phyloP scores from a whole-genome alignment of 2,797 vertebrate species.

The Phrynocephalus forsythii region DNA sequence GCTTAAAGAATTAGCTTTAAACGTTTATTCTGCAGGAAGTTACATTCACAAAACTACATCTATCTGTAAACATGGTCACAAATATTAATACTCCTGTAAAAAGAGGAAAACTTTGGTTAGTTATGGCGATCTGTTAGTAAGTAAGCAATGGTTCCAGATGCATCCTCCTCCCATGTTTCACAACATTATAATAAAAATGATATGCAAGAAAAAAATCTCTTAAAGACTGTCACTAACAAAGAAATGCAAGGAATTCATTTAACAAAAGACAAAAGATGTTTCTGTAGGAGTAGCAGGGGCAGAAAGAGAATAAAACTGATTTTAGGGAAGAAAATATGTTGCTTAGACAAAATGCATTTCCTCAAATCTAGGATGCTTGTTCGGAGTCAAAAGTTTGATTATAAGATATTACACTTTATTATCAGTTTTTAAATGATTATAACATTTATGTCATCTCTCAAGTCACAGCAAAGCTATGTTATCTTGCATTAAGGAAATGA shows the following conservation, averaged over 20 bases:
- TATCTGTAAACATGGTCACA: no score
- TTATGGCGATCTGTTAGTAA: background rate
- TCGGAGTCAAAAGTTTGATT: background rate
- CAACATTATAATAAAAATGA: constrained; percentile 4
- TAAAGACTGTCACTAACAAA: constrained; percentile 13
- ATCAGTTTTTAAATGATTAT: constrained; percentile 43
- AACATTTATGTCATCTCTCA: constrained; percentile 38
- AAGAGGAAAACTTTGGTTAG: background rate
- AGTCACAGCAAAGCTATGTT: constrained; percentile 53
- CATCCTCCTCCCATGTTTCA: background rate
- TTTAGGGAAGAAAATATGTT: no score
- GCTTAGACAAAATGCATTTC: constrained; percentile 44
- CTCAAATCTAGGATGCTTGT: background rate
- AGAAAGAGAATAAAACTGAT: background rate
- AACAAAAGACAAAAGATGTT: background rate
- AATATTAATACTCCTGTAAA: background rate
- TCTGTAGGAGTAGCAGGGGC: no score
- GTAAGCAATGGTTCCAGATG: background rate
- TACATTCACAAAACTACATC: no score
- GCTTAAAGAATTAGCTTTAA: background rate
- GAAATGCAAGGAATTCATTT: constrained; percentile 27
- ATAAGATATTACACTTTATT: constrained; percentile 30
- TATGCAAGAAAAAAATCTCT: constrained; percentile 2
- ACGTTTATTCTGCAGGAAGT: background rate
- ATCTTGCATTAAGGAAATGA: constrained; percentile 62